Base-by-base conservation (phyloP, 2,113 vertebrate genomes). In the Phylloscopus whistleri region DNA sequence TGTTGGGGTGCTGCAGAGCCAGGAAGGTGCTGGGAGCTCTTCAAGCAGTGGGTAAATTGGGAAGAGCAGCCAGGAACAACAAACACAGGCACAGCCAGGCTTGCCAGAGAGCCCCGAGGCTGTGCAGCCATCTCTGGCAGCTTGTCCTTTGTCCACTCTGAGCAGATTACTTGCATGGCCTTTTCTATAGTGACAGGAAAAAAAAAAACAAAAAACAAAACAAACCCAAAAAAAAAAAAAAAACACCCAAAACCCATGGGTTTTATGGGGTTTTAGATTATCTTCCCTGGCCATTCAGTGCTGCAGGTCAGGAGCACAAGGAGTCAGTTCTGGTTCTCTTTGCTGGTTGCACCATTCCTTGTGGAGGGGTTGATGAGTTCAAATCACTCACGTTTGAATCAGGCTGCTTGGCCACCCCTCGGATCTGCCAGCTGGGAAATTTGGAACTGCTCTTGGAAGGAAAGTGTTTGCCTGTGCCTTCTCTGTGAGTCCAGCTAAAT, bases 341-440 rank as follows among this genome's bases (percentile, higher is more conserved):
- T 74, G 51, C 68, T 91, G 55, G 9, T 46, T 59, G 44, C 72
- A 53, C 6, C 43, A 3, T 67, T 67, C 70, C 52, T 77, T 8
- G 20, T 31, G 46, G 46, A 46, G n/a, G 37, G 35, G 51, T 2
- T 41, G 72, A 6, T 59, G 66, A 3, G 11, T 44, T 86, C 44
- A 52, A 55, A 68, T 70, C 33, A 1, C 17, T 79, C 1, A 0
- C 1, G 0, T 43, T 82, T 0, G 1, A 63, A 20, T 11, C 56
- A 8, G 69, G 81, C 39, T 18, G 58, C 58, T 69, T 11, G 31
- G 84, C 27, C 66, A 41, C 22, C 53, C 48, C 75, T 77, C 30
- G 84, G 66, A 66, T 56, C 48, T 51, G 75, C 55, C 26, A 51
- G 18, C 37, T 28, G 76, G 79, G 83, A 69, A 30, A 52, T 59